phyloP scores from a whole-genome alignment of 2,113 vertebrate species.

The Ceyx margarethae region DNA sequence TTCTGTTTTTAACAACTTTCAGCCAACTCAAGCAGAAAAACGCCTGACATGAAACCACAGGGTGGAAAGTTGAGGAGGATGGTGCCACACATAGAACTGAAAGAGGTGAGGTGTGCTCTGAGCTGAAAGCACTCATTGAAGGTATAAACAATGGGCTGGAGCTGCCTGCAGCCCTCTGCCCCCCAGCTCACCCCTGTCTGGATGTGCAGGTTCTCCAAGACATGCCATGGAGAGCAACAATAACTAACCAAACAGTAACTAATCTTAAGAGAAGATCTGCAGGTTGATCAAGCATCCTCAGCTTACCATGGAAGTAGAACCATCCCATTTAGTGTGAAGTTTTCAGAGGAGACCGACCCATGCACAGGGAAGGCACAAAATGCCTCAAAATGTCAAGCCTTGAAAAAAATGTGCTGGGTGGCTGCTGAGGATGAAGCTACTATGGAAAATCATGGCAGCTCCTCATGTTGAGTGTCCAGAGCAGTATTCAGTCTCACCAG shows the following conservation, averaged over 20 bases:
- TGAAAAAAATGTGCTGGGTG: not conserved
- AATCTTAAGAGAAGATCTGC: not conserved
- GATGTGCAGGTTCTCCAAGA: not conserved
- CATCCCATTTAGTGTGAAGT: not conserved
- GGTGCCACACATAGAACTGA: not conserved
- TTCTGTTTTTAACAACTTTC: constrained; percentile 47
- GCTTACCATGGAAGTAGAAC: not conserved
- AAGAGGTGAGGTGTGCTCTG: not conserved
- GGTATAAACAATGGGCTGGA: not conserved
- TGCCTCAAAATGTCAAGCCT: rapidly evolving
- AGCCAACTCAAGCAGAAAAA: constrained; percentile 4
- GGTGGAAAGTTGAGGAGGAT: not conserved
- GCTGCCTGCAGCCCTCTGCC: not conserved
- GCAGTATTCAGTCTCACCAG: not conserved
- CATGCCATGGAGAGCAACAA: not conserved
- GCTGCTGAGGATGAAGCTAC: not conserved
- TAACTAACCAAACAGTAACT: not conserved
- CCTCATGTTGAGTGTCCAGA: not conserved
- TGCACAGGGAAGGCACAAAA: not conserved
- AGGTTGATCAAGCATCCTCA: not conserved
- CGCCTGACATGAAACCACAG: constrained; percentile 2
- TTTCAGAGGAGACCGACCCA: not conserved
- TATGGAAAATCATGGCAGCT: not conserved
- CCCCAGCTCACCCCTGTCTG: rapidly evolving
- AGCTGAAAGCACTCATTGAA: not conserved